phyloP scores from a whole-genome alignment of 1,140 invertebrate species.

The Zaprionus africanus region DNA sequence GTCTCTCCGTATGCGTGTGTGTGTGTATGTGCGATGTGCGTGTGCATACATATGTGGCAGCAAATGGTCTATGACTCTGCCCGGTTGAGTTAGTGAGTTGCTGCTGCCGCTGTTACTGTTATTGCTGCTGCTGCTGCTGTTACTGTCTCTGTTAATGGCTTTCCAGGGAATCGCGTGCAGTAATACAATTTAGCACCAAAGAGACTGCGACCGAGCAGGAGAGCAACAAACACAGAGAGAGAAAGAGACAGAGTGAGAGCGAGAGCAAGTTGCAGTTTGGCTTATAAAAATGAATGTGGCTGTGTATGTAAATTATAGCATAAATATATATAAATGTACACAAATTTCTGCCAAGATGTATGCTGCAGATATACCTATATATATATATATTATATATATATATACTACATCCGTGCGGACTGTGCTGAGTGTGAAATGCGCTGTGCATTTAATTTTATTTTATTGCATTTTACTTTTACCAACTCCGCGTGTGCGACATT shows the following conservation, averaged over 20 bases:
- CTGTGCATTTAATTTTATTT: slow-evolving; percentile 75
- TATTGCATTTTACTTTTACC: slow-evolving; percentile 65
- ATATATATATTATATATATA: slow-evolving; percentile 15
- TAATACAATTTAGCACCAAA: slow-evolving; percentile 71
- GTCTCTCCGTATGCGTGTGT: slow-evolving; percentile 10
- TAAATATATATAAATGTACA: slow-evolving; percentile 33
- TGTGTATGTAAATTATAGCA: slow-evolving; percentile 48
- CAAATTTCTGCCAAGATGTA: slow-evolving; percentile 6
- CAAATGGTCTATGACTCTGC: slow-evolving; percentile 31
- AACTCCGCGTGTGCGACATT: slow-evolving; percentile 62
- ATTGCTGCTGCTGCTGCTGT: slow-evolving; percentile 17
- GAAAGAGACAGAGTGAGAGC: slow-evolving; percentile 10
- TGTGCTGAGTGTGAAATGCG: slow-evolving; percentile 37
- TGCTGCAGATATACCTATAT: slow-evolving; percentile 2
- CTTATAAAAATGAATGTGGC: slow-evolving; percentile 44
- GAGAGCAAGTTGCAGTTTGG: slow-evolving; percentile 32
- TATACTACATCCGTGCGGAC: background rate
- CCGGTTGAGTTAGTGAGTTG: slow-evolving; percentile 56
- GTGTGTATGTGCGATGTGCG: background rate
- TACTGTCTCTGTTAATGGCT: slow-evolving; percentile 71
- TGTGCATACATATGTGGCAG: background rate
- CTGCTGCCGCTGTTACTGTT: slow-evolving; percentile 32
- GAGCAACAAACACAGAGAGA: slow-evolving; percentile 25
- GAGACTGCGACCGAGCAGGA: background rate
- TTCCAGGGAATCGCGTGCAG: slow-evolving; percentile 76